Base-by-base conservation (phyloP, 2,888 invertebrate genomes). In the Pyralis farinalis region DNA sequence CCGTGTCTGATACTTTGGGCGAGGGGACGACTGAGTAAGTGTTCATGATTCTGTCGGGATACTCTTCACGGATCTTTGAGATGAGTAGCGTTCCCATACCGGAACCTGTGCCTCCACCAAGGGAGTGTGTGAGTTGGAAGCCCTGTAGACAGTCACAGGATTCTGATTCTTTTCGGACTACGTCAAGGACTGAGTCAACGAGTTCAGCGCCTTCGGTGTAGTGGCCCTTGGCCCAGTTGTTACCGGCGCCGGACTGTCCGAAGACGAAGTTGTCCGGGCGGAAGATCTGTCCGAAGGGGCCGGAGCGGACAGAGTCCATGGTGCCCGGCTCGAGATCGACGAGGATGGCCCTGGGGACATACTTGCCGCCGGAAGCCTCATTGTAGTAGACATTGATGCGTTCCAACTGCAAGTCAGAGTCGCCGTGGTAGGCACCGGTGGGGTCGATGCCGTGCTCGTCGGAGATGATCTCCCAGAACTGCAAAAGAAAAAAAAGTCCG, bases 311-410 rank as follows among this genome's bases (percentile, higher is more conserved):
- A 0, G 93, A 91, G 78, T 94, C 94, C 93, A 95, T 63, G 68
- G 84, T 86, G 53, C 85, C 84, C 54, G 85, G 85, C 60, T 84
- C 83, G 47, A 84, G 63, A 57, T 85, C 84, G 56, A 83, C 83
- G 20, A 85, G 78, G 68, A 83, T 83, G 59, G 83, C 85, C 52
- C 84, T 73, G 39, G 84, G 84, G 57, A 84, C 85, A 55, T 84
- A 86, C 47, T 84, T 86, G 61, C 85, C 81, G 28, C 88, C 90
- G 54, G 94, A 94, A 10, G 97, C 97, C 79, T 97, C 97, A 90
- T 97, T 97, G 91, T 97, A 97, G 90, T 97, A 97, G n/a, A 97
- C 97, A 78, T 96, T 96, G 80, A 97, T 97, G 73, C 97, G 93
- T 84, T 98, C 97, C 76, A 97, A 77, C 79, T 98, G 97, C 54